Conservation (phyloP, 2,888 invertebrate genomes). For the Pollenia amentaria region DNA sequence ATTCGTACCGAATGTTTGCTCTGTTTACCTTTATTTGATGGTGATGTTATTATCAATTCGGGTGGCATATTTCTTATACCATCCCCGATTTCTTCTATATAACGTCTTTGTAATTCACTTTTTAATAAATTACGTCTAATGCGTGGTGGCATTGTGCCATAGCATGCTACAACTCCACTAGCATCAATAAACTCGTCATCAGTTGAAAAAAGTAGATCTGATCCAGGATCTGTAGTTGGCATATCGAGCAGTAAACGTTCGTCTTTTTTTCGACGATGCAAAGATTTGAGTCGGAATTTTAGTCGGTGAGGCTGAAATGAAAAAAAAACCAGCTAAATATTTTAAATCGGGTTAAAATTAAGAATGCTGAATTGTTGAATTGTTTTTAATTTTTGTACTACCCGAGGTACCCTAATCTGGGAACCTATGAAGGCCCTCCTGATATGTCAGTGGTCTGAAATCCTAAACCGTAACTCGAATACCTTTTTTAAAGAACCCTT, state of each 20-base stretch:
- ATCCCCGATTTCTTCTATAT: slow-evolving; percentile 81
- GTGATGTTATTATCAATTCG: slow-evolving; percentile 85
- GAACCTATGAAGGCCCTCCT: too few relatives aligned
- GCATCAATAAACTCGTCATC: slow-evolving; percentile 85
- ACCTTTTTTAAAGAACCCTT: too few relatives aligned
- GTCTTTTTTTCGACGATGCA: slow-evolving; percentile 75
- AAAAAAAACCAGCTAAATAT: neutral
- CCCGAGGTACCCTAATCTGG: too few relatives aligned
- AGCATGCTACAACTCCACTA: slow-evolving; percentile 63
- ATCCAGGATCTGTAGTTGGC: slow-evolving; percentile 89
- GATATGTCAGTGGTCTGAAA: too few relatives aligned
- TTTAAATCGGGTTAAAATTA: too few relatives aligned
- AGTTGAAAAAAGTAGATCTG: slow-evolving; percentile 86
- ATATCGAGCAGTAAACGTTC: slow-evolving; percentile 85
- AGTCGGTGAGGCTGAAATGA: slow-evolving; percentile 71
- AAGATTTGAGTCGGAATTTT: slow-evolving; percentile 75
- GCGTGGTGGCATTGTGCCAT: slow-evolving; percentile 78
- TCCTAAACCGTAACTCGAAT: too few relatives aligned
- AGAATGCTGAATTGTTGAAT: too few relatives aligned
- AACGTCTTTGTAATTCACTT: slow-evolving; percentile 82
- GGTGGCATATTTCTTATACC: slow-evolving; percentile 84
- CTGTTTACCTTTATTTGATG: slow-evolving; percentile 77
- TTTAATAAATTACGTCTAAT: slow-evolving; percentile 81
- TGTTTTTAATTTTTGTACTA: too few relatives aligned
- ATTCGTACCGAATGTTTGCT: slow-evolving; percentile 37